Evolutionary conservation across 2,797 vertebrate genomes (phyloP).

Genomic region (Chloroceryle inda): DNA sequence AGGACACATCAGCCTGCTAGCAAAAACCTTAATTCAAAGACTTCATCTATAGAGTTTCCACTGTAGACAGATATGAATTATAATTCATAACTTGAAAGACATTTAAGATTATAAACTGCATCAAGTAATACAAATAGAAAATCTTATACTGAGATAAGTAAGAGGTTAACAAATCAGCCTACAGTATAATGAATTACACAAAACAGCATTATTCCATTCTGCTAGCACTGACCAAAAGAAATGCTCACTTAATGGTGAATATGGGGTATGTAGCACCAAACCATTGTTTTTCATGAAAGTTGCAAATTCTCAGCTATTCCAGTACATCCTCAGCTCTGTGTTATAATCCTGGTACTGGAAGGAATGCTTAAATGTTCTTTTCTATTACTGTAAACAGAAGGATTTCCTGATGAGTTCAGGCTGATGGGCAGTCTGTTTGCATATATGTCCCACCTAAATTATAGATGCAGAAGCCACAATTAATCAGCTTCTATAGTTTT

Average conservation of each 20-base stretch:
- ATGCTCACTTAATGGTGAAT: accelerated
- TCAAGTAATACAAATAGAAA: neutral
- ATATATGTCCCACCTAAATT: constrained; percentile 33
- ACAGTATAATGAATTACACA: neutral
- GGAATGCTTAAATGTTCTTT: neutral
- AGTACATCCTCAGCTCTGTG: neutral
- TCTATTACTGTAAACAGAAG: constrained; percentile 1
- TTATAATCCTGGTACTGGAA: neutral
- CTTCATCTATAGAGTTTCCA: neutral
- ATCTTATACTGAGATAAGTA: neutral
- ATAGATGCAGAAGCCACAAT: constrained; percentile 15
- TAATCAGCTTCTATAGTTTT: constrained; percentile 6
- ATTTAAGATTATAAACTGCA: neutral
- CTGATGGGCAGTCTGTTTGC: constrained; percentile 8
- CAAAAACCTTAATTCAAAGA: neutral
- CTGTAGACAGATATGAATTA: neutral
- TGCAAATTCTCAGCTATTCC: neutral
- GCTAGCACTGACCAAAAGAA: neutral
- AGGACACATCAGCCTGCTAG: neutral
- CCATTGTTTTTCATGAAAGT: neutral
- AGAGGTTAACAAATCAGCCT: neutral
- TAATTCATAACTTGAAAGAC: neutral
- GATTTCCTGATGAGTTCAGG: neutral
- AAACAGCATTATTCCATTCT: neutral
- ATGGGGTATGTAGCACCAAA: neutral